Evolutionary conservation across 2,113 vertebrate genomes (phyloP).

Genomic region (Hystrix cristata): DNA sequence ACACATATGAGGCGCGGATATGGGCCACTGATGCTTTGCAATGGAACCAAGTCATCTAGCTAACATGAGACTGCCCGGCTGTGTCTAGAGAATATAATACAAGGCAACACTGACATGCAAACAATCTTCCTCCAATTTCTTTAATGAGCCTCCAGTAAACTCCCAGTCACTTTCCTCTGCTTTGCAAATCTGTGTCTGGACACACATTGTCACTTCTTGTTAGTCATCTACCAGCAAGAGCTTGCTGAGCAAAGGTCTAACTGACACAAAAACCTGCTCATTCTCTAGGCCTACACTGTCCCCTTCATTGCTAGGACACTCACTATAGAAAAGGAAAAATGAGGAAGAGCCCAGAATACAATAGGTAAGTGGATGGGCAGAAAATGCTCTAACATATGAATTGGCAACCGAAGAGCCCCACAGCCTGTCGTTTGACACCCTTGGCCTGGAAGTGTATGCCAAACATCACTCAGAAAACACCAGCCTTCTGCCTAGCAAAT

Average conservation of each 20-base stretch:
- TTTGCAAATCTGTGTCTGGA: background rate
- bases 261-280: background rate
- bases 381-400: background rate
- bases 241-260: background rate
- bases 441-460: background rate
- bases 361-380: background rate
- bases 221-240: background rate
- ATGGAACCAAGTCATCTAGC: slow-evolving; percentile 14
- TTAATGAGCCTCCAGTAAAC: background rate
- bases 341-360: background rate
- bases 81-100: slow-evolving; percentile 2
- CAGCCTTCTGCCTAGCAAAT: slow-evolving; percentile 67
- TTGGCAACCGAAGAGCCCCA: background rate
- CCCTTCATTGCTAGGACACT: background rate
- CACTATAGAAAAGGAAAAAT: background rate
- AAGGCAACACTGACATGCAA: background rate
- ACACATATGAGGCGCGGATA: slow-evolving; percentile 59
- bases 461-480: slow-evolving; percentile 66
- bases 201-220: background rate
- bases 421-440: slow-evolving; percentile 7
- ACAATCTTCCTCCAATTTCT: background rate
- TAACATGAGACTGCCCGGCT: background rate
- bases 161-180: background rate
- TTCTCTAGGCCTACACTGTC: background rate
- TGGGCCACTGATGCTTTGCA: background rate